Percentiles rank a stretch among this genome's conserved stretches.
Evolutionary conservation across 1,140 invertebrate genomes (phyloP).

Genomic region (Papilio polytes): DNA sequence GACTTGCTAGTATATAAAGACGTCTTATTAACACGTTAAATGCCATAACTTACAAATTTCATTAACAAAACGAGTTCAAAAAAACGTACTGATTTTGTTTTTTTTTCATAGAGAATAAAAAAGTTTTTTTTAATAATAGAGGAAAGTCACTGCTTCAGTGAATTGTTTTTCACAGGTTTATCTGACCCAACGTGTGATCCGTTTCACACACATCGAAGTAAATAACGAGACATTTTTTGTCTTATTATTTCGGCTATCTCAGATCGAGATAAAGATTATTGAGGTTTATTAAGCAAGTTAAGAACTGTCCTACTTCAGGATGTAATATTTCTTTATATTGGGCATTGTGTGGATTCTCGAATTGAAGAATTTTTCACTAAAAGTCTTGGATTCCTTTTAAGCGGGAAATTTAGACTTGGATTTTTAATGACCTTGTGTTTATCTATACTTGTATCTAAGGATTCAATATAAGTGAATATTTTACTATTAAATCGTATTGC

Average conservation of each 20-base stretch:
- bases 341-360: not conserved
- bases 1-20: not conserved
- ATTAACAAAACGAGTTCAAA: too few species aligned
- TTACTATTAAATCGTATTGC: constrained; percentile 44
- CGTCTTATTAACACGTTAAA: not conserved
- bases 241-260: not conserved
- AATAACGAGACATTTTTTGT: constrained; percentile 11
- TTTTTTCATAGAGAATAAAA: not conserved
- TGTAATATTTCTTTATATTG: constrained; percentile 4
- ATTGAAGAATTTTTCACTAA: not conserved
- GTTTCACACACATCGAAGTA: not conserved
- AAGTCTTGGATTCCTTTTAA: not conserved
- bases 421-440: too few species aligned
- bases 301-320: not conserved
- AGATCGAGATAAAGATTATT: not conserved
- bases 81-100: not conserved
- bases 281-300: not conserved
- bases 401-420: too few species aligned
- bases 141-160: too few species aligned
- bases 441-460: too few species aligned
- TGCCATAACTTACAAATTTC: too few species aligned
- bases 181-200: not conserved
- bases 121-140: too few species aligned
- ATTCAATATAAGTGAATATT: not conserved
- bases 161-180: not conserved